Conservation (phyloP, 2,797 vertebrate genomes). For the Erethizon dorsatum region DNA sequence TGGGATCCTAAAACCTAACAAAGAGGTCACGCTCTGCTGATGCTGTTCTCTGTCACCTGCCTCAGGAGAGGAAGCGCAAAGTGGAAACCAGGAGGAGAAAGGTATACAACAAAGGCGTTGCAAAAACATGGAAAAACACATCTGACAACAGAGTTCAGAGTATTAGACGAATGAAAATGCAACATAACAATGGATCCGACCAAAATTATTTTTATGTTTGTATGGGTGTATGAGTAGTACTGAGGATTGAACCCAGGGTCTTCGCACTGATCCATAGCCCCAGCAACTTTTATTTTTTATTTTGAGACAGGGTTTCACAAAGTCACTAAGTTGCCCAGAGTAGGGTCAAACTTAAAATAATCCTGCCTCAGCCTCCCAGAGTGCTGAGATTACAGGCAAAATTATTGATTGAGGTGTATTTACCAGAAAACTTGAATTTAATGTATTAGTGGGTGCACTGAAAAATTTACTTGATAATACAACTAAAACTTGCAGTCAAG, state of each 20-base stretch:
- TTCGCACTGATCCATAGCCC: too few species aligned
- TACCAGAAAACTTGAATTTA: neutral
- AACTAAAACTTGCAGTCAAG: neutral
- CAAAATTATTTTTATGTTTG: neutral
- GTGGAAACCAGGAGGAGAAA: neutral
- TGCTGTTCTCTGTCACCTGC: neutral
- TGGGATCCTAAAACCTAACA: neutral
- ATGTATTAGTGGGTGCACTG: neutral
- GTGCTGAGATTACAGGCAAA: neutral
- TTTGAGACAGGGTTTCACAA: too few species aligned
- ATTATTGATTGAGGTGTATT: neutral
- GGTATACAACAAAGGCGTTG: neutral
- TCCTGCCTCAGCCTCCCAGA: too few species aligned
- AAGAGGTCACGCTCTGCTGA: too few species aligned
- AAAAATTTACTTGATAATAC: neutral
- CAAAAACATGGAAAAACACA: neutral
- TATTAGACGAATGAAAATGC: neutral
- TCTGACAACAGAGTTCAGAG: neutral
- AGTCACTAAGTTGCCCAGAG: too few species aligned
- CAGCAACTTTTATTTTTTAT: too few species aligned
- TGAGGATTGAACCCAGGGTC: too few species aligned
- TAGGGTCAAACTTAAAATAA: too few species aligned
- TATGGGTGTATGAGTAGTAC: too few species aligned
- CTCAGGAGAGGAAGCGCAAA: neutral
- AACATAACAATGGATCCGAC: neutral